Evolutionary conservation across 1,140 invertebrate genomes (phyloP), one percentile per base, ranked within the genome.

Genomic region (Littorina saxatilis): DNA sequence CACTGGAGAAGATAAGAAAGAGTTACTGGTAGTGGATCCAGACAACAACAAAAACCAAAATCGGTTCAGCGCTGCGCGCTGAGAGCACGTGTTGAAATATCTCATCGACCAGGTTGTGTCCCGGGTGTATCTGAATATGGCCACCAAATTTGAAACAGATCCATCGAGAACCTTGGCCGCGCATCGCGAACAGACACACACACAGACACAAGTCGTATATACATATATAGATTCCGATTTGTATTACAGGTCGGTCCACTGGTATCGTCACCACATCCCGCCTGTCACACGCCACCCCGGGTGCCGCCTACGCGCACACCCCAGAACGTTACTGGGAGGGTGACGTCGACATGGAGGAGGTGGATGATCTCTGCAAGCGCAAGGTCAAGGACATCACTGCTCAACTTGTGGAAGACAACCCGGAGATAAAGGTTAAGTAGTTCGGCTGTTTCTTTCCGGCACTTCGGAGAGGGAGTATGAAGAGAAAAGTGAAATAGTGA

Each of bases 221-320:
- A n/a, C n/a, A n/a, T n/a, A n/a, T n/a, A n/a, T n/a, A n/a, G n/a
- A n/a, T n/a, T n/a, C n/a, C n/a, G n/a, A n/a, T n/a, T n/a, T n/a
- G n/a, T n/a, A n/a, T n/a, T n/a, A 50, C 66, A 92, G 96, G 96
- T 58, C 97, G 96, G 92, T 94, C 94, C 72, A 96, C 96, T 89
- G 98, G 97, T 29, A 95, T 99, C 70, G 96, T 98, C 2, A 98
- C 97, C 0, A 98, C 96, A 0, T 97, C 97, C 47, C 94, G 97
- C 79, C 95, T 99, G 0, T 98, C 97, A 0, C 97, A 99, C 91
- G 98, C 97, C 0, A 98, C 97, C 0, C 98, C 97, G 0, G 95
- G 95, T 0, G 96, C 96, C 0, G 89, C 96, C 0, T 99, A 98
- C 89, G 96, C 97, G 1, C 95, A 97, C 89, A 94, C 94, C 3